Base-by-base conservation (phyloP, 2,113 vertebrate species). In the Saccopteryx bilineata region DNA sequence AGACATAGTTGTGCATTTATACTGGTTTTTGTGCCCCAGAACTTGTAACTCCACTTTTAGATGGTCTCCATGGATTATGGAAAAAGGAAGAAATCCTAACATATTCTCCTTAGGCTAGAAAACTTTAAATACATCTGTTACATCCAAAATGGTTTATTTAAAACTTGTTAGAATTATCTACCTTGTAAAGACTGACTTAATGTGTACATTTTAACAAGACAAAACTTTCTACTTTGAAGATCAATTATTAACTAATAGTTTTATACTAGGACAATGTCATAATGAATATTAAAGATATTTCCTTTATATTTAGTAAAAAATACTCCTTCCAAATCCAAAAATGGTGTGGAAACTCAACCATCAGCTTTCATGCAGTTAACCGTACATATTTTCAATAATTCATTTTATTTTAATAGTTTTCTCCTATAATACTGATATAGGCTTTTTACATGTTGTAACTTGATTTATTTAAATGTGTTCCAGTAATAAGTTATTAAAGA, bases 231-330 rank as follows among this genome's bases (percentile, higher is more conserved):
- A 88, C 19, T 93, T 90, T 88, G 21, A 95, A 85, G 50, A 78
- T 95, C 81, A 19, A 81, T 95, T 84, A 24, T 91, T 87, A 26
- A 65, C 18, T 81, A 66, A 94, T 39, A n/a, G 79, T 14, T 95
- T 75, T 91, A 0, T 86, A 80, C 33, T 80, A 95, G 4, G 61
- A 86, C 18, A 69, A 18, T 94, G 0, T 83, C 93, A 96, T 94
- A 97, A 93, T 93, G 33, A 69, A 97, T 46, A 2, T 8, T 91
- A 46, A 97, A 88, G 95, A 52, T 89, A 84, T 93, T 97, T 96
- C n/a, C 7, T 95, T 15, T 89, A 93, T 68, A 80, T 56, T 75
- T 92, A 93, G 84, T 63, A 93, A 96, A 95, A 97, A 80, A 65
- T 46, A 83, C 31, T 93, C 46, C 72, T 96, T 95, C 61, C 54